phyloP scores from a whole-genome alignment of 2,797 vertebrate species.

The Sylvia borin region DNA sequence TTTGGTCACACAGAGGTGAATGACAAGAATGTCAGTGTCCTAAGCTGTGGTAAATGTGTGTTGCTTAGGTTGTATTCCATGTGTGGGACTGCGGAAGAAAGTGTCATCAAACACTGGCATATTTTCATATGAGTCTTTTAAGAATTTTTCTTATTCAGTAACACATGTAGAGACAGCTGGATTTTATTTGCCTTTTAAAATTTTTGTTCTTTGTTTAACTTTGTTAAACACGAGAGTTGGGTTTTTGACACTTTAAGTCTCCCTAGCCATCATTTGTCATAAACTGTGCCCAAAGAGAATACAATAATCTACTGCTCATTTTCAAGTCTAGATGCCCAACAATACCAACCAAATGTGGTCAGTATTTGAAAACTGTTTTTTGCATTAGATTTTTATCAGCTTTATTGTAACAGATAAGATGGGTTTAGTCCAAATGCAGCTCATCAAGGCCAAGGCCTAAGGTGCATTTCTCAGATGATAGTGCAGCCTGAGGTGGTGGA shows the following conservation, averaged over 20 bases:
- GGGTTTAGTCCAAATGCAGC: neutral
- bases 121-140: neutral
- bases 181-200: neutral
- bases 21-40: neutral
- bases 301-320: neutral
- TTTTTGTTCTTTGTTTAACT: neutral
- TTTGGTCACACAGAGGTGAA: neutral
- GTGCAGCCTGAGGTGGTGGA: neutral
- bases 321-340: neutral
- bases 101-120: neutral
- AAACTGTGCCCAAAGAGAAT: neutral
- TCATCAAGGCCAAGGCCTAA: accelerated
- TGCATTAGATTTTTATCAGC: neutral
- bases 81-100: neutral
- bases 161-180: neutral
- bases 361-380: neutral
- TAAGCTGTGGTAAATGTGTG: neutral
- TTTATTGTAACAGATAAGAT: neutral
- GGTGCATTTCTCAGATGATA: neutral
- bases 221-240: neutral
- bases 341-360: neutral
- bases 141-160: neutral
- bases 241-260: neutral
- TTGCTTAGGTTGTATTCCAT: neutral
- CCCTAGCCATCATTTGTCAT: neutral